Conservation (phyloP, 2,797 vertebrate species). For the Cynodonichthys magdalenae region DNA sequence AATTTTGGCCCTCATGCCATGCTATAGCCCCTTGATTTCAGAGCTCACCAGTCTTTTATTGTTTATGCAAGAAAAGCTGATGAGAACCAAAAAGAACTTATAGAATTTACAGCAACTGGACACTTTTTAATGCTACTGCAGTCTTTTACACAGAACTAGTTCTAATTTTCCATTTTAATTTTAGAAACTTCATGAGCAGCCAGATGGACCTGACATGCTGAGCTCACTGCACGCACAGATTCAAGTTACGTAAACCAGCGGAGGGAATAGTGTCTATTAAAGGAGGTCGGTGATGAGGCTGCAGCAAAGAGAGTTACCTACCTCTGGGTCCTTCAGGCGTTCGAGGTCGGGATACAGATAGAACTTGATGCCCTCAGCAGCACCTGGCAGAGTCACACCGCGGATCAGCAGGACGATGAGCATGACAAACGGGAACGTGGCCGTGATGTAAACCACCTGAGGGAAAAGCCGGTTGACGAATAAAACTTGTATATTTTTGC, state of each 20-base stretch:
- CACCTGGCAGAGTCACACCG: constrained; percentile 95
- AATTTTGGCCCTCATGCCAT: no score
- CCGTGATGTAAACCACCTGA: constrained; percentile 96
- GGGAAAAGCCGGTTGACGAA: not conserved
- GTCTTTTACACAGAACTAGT: not conserved
- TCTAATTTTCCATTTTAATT: not conserved
- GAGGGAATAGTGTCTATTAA: not conserved
- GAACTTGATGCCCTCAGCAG: constrained; percentile 93
- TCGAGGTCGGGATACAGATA: constrained; percentile 94
- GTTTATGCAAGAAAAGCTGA: not conserved
- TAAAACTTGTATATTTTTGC: not conserved
- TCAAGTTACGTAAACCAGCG: not conserved
- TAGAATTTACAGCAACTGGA: no score
- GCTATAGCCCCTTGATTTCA: no score
- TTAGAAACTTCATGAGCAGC: not conserved
- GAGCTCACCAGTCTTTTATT: no score
- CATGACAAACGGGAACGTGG: constrained; percentile 97
- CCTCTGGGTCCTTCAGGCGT: constrained; percentile 94
- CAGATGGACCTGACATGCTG: not conserved
- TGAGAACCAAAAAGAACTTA: no score
- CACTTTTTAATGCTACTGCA: not conserved
- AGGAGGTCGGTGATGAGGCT: not conserved
- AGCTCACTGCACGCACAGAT: not conserved
- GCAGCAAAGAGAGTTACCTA: constrained; percentile 62
- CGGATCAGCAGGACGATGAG: constrained; percentile 93